Evolutionary conservation across 2,113 vertebrate species (phyloP).

Genomic region (Cinclus mexicanus): DNA sequence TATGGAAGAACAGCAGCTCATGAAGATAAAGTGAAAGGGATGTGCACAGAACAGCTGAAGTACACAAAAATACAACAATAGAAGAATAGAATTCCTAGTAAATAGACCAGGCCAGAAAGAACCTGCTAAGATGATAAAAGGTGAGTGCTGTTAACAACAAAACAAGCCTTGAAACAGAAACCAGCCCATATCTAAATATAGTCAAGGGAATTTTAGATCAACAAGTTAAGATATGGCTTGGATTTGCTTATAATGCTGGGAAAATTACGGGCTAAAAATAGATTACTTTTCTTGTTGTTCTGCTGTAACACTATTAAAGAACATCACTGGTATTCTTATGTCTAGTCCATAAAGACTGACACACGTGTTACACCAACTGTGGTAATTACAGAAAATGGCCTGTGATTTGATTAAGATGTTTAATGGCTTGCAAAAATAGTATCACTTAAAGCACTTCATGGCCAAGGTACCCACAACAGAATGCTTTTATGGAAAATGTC

Average conservation of each 20-base stretch:
- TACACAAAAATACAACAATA: background rate
- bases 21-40: background rate
- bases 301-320: background rate
- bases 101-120: background rate
- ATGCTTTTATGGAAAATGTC: background rate
- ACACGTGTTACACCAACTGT: background rate
- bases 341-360: background rate
- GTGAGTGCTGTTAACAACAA: background rate
- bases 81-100: background rate
- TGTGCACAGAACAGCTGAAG: background rate
- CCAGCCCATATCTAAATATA: background rate
- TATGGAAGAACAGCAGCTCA: background rate
- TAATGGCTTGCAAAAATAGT: constrained; percentile 21
- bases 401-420: background rate
- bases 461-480: background rate
- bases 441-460: background rate
- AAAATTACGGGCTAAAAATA: constrained; percentile 35
- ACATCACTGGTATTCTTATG: background rate
- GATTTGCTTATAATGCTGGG: background rate
- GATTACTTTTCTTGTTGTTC: constrained; percentile 5
- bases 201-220: background rate
- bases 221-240: background rate
- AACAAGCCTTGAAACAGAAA: background rate
- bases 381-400: constrained; percentile 48
- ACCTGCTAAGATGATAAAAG: background rate